phyloP scores from a whole-genome alignment of 2,797 vertebrate genomes.

The Tenualosa ilisha region DNA sequence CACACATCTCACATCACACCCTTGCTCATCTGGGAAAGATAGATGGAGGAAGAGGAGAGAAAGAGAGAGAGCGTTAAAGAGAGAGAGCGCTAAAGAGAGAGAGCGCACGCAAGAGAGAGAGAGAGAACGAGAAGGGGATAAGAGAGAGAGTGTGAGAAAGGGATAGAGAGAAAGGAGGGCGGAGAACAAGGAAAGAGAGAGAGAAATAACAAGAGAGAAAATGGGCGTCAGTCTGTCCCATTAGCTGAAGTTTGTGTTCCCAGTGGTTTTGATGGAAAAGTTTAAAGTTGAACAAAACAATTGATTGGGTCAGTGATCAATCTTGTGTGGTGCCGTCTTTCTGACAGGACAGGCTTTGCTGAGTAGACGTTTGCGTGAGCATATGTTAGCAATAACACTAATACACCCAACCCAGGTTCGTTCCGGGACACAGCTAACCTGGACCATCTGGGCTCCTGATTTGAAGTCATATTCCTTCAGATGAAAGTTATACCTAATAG shows the following conservation, averaged over 20 bases:
- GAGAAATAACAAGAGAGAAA: background rate
- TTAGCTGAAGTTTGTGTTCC: background rate
- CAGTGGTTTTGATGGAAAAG: background rate
- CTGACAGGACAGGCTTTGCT: background rate
- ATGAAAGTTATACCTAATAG: conserved; percentile 31
- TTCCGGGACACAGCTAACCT: conserved; percentile 46
- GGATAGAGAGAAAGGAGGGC: too few relatives aligned
- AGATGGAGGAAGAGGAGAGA: background rate
- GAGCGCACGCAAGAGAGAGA: background rate
- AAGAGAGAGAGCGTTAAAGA: background rate
- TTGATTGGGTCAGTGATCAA: background rate
- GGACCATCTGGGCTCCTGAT: conserved; percentile 46
- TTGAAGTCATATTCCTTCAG: conserved; percentile 53
- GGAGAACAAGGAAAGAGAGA: too few relatives aligned
- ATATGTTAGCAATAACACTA: background rate
- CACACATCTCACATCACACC: too few relatives aligned
- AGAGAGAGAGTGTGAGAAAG: background rate
- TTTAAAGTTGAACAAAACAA: background rate
- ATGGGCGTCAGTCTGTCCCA: background rate
- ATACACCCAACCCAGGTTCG: conserved; percentile 37
- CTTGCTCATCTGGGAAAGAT: background rate
- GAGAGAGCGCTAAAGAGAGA: conserved; percentile 3
- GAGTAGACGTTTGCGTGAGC: background rate
- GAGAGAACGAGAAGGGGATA: background rate
- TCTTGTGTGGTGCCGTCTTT: background rate